Conservation (phyloP, 37 sponge, comb jelly and placozoan genomes). For the Hormiphora californensis region DNA sequence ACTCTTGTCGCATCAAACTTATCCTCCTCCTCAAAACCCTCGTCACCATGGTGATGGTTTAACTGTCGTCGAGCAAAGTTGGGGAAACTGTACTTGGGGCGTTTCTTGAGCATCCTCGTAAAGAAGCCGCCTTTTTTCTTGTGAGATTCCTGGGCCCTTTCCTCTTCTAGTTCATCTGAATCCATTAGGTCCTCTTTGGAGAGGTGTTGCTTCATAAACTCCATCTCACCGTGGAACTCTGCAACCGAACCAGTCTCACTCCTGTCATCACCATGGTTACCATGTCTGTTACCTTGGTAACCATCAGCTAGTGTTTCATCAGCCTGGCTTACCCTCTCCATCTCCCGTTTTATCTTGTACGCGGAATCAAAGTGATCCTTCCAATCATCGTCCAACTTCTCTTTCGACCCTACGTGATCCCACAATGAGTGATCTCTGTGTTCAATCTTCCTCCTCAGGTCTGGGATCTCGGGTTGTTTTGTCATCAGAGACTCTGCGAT, state of each 20-base stretch:
- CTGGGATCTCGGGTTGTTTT: not conserved
- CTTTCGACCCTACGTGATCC: not conserved
- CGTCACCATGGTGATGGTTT: not conserved
- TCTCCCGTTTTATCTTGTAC: no score
- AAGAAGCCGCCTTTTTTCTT: not conserved
- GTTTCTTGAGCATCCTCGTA: not conserved
- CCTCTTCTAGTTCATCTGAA: not conserved
- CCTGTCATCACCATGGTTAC: no score
- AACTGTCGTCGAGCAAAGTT: not conserved
- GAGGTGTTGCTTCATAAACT: not conserved
- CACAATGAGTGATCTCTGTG: not conserved
- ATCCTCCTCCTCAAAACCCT: no score
- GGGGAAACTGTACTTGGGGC: constrained; percentile 23
- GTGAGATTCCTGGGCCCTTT: not conserved
- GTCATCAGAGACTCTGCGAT: not conserved
- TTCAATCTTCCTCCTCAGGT: not conserved
- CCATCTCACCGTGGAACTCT: not conserved
- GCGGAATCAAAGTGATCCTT: not conserved
- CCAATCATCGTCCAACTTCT: not conserved
- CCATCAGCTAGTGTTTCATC: no score
- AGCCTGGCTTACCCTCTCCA: no score
- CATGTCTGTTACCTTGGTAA: no score
- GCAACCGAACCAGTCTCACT: not conserved
- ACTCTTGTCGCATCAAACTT: no score
- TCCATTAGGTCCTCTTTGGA: no score